Base-by-base conservation (phyloP, 2,888 invertebrate species). In the Campoletis raptor region DNA sequence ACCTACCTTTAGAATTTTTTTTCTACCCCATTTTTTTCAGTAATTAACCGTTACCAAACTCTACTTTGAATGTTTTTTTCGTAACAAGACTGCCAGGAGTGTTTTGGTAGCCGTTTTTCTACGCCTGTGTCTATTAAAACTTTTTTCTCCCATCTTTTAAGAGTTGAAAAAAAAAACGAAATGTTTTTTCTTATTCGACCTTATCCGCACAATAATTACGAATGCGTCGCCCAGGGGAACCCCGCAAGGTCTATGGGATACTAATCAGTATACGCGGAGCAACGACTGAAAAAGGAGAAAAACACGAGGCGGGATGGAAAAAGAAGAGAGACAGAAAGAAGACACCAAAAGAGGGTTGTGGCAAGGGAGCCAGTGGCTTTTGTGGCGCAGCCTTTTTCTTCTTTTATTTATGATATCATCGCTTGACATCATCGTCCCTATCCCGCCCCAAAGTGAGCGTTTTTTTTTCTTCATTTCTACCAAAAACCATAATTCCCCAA, bases 371-470 rank as follows among this genome's bases (percentile, higher is more conserved):
- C 74, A 57, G 76, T 81, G 83, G 80, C 57, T 81, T 80, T 86
- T 86, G 80, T 66, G 83, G 85, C 69, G 76, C 48, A 66, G 48
- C 76, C 66, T 83, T 86, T 88, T 88, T 88, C 87, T 86, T 87
- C 82, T 73, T 81, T 87, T 90, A 90, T 90, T 90, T 90, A 90
- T 88, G 88, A 88, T 90, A 89, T 90, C 90, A 90, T 90, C 90
- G 85, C 86, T 76, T 83, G 85, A 85, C 81, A 88, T 85, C 87
- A 76, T 84, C 84, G 79, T 86, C 70, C 80, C 83, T 81, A 61
- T 81, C 69, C 78, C 66, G 73, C 77, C 77, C 77, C 21, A 42
- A 76, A 66, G n/a, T 67, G 74, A 36, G 36, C 52, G n/a, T 40
- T 80, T 64, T 73, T 78, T 42, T 64, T 54, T 70, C 74, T 78